These are phyloP conservation scores for Lamproptera curius DNA, from an alignment of 2,888 invertebrate genomes.

Conservation along the genomic window DNA sequence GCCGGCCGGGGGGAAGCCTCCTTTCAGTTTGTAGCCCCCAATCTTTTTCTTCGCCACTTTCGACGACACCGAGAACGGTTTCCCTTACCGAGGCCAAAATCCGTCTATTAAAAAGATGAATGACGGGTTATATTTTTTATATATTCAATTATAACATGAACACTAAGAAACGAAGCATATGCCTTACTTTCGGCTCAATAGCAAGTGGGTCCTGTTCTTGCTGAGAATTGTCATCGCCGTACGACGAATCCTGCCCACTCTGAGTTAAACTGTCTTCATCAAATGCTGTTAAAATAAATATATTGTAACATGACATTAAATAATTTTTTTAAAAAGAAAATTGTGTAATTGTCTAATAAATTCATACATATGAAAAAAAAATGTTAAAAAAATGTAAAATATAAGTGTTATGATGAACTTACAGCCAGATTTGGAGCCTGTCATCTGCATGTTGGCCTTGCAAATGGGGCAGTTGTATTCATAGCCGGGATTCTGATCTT, in stretches of 20 bases:
- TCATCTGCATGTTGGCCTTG: conserved; percentile 77
- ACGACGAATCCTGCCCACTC: conserved; percentile 82
- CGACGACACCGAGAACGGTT: conserved; percentile 84
- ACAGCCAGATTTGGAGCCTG: conserved; percentile 59
- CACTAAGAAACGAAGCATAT: neutral
- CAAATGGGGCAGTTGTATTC: conserved; percentile 94
- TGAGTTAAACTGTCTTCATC: conserved; percentile 83
- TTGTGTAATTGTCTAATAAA: too few species aligned
- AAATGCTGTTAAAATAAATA: conserved; percentile 60
- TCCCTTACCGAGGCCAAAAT: conserved; percentile 87
- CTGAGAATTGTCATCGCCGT: conserved; percentile 64
- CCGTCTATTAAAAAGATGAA: conserved; percentile 48
- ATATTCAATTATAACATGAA: too few species aligned
- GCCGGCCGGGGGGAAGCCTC: conserved; percentile 78
- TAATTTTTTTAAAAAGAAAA: too few species aligned
- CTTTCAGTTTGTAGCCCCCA: conserved; percentile 82
- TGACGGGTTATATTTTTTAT: too few species aligned
- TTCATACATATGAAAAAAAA: neutral
- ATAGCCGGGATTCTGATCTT: conserved; percentile 88
- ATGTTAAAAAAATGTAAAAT: neutral
- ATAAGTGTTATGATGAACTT: conserved; percentile 42
- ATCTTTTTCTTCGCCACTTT: conserved; percentile 89
- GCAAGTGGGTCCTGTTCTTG: conserved; percentile 72
- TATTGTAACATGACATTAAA: neutral
- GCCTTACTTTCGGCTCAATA: conserved; percentile 63